These are phyloP conservation scores for Rhingia rostrata DNA, from an alignment of 2,888 invertebrate species.

Conservation along the genomic window DNA sequence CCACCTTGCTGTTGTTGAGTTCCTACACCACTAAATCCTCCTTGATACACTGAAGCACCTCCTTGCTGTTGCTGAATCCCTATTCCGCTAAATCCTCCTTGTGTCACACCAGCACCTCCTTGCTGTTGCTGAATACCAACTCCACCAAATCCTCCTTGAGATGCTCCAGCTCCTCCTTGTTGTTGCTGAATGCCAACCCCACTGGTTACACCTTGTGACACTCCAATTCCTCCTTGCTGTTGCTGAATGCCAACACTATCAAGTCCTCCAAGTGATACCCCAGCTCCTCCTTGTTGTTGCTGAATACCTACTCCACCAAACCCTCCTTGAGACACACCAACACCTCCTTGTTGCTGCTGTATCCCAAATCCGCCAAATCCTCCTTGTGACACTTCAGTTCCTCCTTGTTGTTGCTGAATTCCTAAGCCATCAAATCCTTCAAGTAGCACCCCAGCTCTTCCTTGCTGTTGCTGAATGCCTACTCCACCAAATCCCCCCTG, in stretches of 20 bases:
- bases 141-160: not conserved
- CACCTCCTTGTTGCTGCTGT: not conserved
- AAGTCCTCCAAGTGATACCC: too few species aligned
- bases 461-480: too few species aligned
- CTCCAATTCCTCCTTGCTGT: too few species aligned
- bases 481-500: not conserved
- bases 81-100: too few species aligned
- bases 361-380: not conserved
- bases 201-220: not conserved
- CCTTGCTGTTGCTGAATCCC: too few species aligned
- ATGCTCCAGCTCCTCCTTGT: not conserved
- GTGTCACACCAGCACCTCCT: too few species aligned
- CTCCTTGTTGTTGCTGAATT: slow-evolving; percentile 13
- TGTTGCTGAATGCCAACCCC: not conserved
- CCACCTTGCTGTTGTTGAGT: not conserved
- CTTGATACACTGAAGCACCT: not conserved
- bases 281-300: too few species aligned
- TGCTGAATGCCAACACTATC: too few species aligned
- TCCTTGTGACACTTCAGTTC: not conserved
- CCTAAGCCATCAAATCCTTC: slow-evolving; percentile 7
- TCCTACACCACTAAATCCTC: not conserved
- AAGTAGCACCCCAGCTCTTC: too few species aligned
- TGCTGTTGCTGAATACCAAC: too few species aligned
- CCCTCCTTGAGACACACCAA: not conserved
- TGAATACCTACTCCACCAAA: not conserved